Base-by-base conservation (phyloP, 2,113 vertebrate species). In the Tretioscincus oriximinensis region DNA sequence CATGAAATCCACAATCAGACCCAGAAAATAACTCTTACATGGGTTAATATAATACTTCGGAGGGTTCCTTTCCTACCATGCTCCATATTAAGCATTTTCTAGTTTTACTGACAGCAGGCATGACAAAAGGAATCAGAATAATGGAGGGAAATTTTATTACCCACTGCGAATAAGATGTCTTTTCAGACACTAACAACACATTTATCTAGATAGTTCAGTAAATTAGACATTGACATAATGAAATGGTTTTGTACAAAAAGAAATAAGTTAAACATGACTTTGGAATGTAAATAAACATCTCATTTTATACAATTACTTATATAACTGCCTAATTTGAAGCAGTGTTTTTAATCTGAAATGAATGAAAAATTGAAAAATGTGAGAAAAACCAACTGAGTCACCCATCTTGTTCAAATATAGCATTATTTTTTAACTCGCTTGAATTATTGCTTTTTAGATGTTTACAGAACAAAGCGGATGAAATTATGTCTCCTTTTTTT, bases 251-350 rank as follows among this genome's bases (percentile, higher is more conserved):
- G 91, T 91, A 90, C n/a, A 88, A 87, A 94, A 89, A 94, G 91
- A 88, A 84, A 87, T 47, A 6, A 86, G 67, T 80, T 85, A 84
- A 81, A 83, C 89, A 91, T 91, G 88, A 90, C 74, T 91, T 77
- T 64, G 70, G 88, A 90, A 90, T 88, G 88, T 90, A 93, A 93
- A 92, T 89, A 94, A 94, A 94, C 91, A 92, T 91, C 93, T 91
- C 85, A 92, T 93, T 92, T 93, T 83, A 91, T 88, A 86, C 90
- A 93, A 93, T 93, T 94, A 91, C 84, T 90, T 78, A 74, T 80
- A 86, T 84, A 93, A 93, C 86, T 89, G 89, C 88, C 90, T 88
- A 88, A 92, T 93, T 94, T 91, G 88, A 85, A 77, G 84, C 80
- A 77, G 86, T 58, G 78, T 75, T 82, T 80, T 81, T 82, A 88